Percentiles rank a stretch among this genome's conserved stretches.
Evolutionary conservation across 2,113 vertebrate genomes (phyloP).

Genomic region (Barbus barbus): DNA sequence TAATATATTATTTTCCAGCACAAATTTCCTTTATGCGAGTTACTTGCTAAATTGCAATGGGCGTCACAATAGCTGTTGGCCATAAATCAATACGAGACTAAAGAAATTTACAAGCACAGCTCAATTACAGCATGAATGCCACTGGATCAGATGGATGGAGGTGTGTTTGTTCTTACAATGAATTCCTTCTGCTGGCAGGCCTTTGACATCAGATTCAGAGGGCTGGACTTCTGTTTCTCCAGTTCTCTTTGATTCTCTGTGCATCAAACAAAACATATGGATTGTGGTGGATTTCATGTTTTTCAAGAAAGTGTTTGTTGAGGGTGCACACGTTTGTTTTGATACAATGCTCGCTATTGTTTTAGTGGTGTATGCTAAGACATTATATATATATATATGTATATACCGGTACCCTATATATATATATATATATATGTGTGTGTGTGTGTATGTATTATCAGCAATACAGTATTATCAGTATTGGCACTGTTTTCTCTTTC

Average conservation of each 20-base stretch:
- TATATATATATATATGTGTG: too few relatives aligned
- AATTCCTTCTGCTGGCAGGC: slow-evolving; percentile 62
- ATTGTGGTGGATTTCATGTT: slow-evolving; percentile 39
- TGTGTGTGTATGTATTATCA: too few relatives aligned
- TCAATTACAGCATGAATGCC: slow-evolving; percentile 37
- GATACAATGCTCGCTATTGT: not conserved
- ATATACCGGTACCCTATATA: too few relatives aligned
- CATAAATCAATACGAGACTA: slow-evolving; percentile 46
- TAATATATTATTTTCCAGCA: slow-evolving; percentile 18
- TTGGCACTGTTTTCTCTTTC: slow-evolving; percentile 8
- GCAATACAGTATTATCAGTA: too few relatives aligned
- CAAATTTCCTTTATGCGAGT: slow-evolving; percentile 38
- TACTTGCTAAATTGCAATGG: slow-evolving; percentile 6
- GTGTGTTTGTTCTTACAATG: slow-evolving; percentile 62
- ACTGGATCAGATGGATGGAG: slow-evolving; percentile 48
- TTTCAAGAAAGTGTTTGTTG: slow-evolving; percentile 1
- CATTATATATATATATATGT: too few relatives aligned
- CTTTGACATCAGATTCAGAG: slow-evolving; percentile 64
- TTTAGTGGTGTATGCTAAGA: too few relatives aligned
- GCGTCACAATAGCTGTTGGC: not conserved
- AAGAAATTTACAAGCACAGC: slow-evolving; percentile 40
- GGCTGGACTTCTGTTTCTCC: slow-evolving; percentile 60
- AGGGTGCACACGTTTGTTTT: not conserved
- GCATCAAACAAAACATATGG: slow-evolving; percentile 50
- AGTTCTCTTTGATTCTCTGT: slow-evolving; percentile 19